Evolutionary conservation across 2,797 vertebrate genomes (phyloP), one percentile per base, ranked within the genome.

Genomic region (Pseudopleuronectes americanus): DNA sequence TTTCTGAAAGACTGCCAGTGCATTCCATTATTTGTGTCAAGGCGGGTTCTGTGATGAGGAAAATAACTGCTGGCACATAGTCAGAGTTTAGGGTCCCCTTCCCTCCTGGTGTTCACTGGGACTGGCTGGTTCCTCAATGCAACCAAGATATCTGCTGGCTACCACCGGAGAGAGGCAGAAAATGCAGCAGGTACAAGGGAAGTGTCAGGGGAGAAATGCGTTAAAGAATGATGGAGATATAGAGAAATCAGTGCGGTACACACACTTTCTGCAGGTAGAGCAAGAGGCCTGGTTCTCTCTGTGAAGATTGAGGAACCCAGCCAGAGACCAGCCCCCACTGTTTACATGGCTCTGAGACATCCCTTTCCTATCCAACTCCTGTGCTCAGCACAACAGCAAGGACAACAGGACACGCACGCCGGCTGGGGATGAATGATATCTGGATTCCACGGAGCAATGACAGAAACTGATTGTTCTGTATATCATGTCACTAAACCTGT

Each of bases 11-110:
- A 64, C 82, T 85, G 91, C 90, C 92, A 92, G 87, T 84, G 84
- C 87, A 89, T 92, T 92, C 90, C 87, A 84, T 91, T 92, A 92
- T 93, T 91, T 90, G 90, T 92, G 92, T 93, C 90, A 86, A 90
- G 84, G 83, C 87, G 57, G 80, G 77, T 88, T 92, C 86, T 81
- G 83, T 85, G 90, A 89, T 89, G 90, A 90, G 87, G 87, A 88
- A 91, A 93, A 90, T 87, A 91, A 90, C 80, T 22, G 55, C 79
- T 91, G 90, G 91, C 89, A 79, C 76, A 67, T 54, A 76, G 76
- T 83, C 84, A 83, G 83, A 74, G 80, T 89, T 85, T 84, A 86
- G 47, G 66, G 64, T 68, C 65, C 66, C 52, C 71, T 74, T 68
- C 57, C 72, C 53, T 59, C 71, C 66, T 10, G n/a, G 75, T 76